These are phyloP conservation scores for Aegithalos caudatus DNA, from an alignment of 2,113 vertebrate species.

Conservation along the genomic window DNA sequence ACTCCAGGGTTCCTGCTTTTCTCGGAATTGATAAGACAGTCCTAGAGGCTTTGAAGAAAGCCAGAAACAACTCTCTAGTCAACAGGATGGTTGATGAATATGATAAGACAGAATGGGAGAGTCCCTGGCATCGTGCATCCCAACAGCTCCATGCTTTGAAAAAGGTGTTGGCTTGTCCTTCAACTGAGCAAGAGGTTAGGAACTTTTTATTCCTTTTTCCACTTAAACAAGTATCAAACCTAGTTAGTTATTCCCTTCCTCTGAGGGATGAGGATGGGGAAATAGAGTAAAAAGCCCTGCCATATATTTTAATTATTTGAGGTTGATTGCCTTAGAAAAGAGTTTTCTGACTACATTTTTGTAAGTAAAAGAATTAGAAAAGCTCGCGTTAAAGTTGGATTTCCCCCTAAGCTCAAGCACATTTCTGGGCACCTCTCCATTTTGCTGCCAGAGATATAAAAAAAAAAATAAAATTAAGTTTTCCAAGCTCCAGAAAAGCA, in stretches of 20 bases:
- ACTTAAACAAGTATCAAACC: not conserved
- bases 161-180: not conserved
- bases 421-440: not conserved
- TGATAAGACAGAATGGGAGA: conserved; percentile 66
- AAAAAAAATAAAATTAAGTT: not conserved
- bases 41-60: conserved; percentile 3
- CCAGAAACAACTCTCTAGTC: not conserved
- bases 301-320: not conserved
- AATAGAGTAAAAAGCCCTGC: not conserved
- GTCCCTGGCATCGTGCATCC: not conserved
- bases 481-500: not conserved
- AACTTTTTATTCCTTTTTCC: not conserved
- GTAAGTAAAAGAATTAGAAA: not conserved
- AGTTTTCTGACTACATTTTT: not conserved
- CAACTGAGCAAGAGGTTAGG: not conserved
- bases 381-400: not conserved
- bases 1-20: not conserved
- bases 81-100: conserved; percentile 57
- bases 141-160: not conserved
- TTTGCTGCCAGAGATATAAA: not conserved
- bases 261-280: not conserved
- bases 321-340: not conserved
- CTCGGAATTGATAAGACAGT: not conserved
- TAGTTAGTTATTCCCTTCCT: not conserved
- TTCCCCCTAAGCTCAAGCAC: not conserved